Conservation (phyloP, 2,113 vertebrate species). For the Cyanoramphus novaezelandiae region DNA sequence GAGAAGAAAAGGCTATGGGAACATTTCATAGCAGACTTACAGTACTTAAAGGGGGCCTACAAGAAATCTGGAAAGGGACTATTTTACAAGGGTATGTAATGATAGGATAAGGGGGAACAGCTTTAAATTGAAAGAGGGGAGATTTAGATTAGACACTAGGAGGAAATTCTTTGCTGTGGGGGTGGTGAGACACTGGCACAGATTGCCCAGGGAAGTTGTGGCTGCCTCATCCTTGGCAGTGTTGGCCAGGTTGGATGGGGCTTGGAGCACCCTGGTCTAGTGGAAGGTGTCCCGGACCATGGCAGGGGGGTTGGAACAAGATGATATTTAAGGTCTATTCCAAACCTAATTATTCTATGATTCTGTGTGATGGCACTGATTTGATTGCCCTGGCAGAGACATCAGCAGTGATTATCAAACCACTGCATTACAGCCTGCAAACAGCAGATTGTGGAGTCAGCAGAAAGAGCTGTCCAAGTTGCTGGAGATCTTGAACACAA, state of each 20-base stretch:
- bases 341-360: neutral
- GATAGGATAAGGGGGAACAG: neutral
- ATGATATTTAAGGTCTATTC: neutral
- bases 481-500: neutral
- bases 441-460: neutral
- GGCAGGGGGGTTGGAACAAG: neutral
- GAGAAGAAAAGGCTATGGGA: neutral
- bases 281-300: neutral
- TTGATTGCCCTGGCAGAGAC: neutral
- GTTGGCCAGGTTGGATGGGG: neutral
- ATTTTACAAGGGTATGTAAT: neutral
- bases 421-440: neutral
- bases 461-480: neutral
- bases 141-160: neutral
- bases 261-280: neutral
- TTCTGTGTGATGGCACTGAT: neutral
- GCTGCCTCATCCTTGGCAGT: neutral
- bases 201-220: neutral
- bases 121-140: neutral
- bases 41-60: neutral
- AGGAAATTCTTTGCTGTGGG: neutral
- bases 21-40: neutral
- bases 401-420: neutral
- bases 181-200: neutral
- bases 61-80: neutral